Evolutionary conservation across 2,797 vertebrate genomes (phyloP), one percentile per base, ranked within the genome.

Genomic region (Platyrinchus mystaceus): DNA sequence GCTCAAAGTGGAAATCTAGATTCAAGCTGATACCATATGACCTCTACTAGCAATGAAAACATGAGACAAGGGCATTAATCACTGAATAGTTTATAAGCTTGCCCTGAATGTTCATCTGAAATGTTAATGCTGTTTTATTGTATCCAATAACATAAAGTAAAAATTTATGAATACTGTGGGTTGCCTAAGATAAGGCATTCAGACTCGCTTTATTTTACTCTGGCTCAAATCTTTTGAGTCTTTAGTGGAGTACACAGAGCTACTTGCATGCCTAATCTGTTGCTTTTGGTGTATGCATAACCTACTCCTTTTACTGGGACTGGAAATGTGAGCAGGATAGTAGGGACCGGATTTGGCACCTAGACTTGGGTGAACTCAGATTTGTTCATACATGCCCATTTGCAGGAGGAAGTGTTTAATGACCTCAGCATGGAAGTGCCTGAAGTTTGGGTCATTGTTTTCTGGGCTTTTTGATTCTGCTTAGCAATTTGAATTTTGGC

Each of bases 11-110:
- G 58, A 89, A 92, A 81, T 82, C 79, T 91, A 87, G 83, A 83
- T 89, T 96, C 60, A 79, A 84, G 64, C 70, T 94, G 93, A 94
- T 82, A 89, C 84, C 60, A 74, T 76, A 86, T 36, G 68, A 94
- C 82, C 67, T 87, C n/a, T 68, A 76, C 62, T 75, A 90, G 71
- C 81, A 89, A 46, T 67, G 80, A 85, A 95, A 93, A 89, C 84
- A 75, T 75, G 75, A 95, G 71, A 79, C 55, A 87, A 73, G 52
- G 62, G 30, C 73, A 89, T 93, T 91, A 94, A 87, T 93, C 80
- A 66, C 50, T 64, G 71, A 80, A 66, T 68, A 53, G 46, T 91
- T 85, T 87, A 91, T 82, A 93, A 78, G 41, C 46, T 89, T 89
- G 36, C 63, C 70, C 46, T 76, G 30, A 84, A 78, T 43, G 41